A percentile compares a stretch with the other conserved stretches of the same genome.
Evolutionary conservation across 2,888 invertebrate genomes (phyloP).

Genomic region (Ephialtes manifestator): DNA sequence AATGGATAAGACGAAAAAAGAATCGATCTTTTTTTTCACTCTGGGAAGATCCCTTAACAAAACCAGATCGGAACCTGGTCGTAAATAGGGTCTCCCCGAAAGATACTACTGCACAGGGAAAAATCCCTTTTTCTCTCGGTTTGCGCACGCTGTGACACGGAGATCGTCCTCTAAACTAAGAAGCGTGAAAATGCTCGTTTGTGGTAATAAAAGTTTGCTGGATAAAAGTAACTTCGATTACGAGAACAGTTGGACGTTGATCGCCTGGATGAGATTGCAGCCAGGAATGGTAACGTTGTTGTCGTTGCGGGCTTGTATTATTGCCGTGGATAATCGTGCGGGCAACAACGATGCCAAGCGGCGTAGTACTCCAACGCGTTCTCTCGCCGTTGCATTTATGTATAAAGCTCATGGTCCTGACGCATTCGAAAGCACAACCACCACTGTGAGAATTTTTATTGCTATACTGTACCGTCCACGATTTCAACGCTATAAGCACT

Average conservation of each 20-base stretch:
- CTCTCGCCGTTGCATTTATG: conserved; percentile 17
- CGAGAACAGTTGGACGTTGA: conserved; percentile 54
- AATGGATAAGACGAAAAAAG: too few species aligned
- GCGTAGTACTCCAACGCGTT: conserved; percentile 1
- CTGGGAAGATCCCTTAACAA: too few species aligned
- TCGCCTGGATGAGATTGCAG: conserved; percentile 52
- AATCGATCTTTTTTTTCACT: too few species aligned
- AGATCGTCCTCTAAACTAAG: neutral
- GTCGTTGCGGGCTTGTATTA: conserved; percentile 51
- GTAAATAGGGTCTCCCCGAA: too few species aligned
- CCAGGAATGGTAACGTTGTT: conserved; percentile 42
- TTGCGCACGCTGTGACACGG: neutral
- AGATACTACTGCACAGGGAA: too few species aligned
- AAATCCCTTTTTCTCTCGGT: neutral
- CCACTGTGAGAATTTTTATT: conserved; percentile 45
- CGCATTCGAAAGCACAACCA: conserved; percentile 30
- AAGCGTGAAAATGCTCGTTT: conserved; percentile 53
- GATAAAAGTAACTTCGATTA: conserved; percentile 65
- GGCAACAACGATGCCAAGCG: conserved; percentile 43
- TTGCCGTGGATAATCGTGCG: conserved; percentile 46
- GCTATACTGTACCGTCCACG: neutral
- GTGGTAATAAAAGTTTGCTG: conserved; percentile 44
- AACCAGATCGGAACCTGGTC: too few species aligned
- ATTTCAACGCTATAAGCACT: neutral
- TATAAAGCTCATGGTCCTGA: conserved; percentile 4